Conservation (phyloP, 2,113 vertebrate genomes). For the Poecile atricapillus region DNA sequence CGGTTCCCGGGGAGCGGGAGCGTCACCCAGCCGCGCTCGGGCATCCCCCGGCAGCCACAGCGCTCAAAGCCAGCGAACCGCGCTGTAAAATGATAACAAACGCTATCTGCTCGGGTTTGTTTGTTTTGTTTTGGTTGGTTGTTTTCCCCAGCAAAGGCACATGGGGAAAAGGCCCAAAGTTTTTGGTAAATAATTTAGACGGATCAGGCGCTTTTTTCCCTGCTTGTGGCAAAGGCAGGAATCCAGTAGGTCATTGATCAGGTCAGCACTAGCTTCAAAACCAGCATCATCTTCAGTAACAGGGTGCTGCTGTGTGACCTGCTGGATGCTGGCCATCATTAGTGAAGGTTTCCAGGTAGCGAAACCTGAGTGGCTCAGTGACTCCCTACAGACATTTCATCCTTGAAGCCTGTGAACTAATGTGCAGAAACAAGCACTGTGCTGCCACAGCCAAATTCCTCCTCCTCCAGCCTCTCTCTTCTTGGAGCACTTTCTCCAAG, state of each 20-base stretch:
- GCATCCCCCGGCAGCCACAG: neutral
- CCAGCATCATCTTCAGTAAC: neutral
- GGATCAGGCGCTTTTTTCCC: neutral
- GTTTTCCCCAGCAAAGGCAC: neutral
- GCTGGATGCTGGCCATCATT: neutral
- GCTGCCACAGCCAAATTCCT: neutral
- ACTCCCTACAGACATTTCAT: neutral
- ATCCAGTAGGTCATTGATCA: too few relatives aligned
- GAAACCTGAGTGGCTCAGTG: neutral
- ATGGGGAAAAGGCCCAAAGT: neutral
- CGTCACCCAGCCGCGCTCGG: fast-evolving
- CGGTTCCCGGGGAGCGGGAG: fast-evolving
- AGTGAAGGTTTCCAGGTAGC: neutral
- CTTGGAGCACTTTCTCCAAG: neutral
- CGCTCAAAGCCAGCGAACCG: neutral
- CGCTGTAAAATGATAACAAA: fast-evolving
- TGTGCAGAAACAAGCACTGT: neutral
- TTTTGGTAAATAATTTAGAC: neutral
- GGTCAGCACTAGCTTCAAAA: neutral
- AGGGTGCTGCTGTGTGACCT: neutral
- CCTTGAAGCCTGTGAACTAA: neutral
- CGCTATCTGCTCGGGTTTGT: fast-evolving
- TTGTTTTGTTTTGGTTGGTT: neutral
- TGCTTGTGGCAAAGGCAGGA: neutral
- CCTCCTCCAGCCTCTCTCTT: neutral